Base-by-base conservation (phyloP, 2,113 vertebrate species). In the Oreamnos americanus region DNA sequence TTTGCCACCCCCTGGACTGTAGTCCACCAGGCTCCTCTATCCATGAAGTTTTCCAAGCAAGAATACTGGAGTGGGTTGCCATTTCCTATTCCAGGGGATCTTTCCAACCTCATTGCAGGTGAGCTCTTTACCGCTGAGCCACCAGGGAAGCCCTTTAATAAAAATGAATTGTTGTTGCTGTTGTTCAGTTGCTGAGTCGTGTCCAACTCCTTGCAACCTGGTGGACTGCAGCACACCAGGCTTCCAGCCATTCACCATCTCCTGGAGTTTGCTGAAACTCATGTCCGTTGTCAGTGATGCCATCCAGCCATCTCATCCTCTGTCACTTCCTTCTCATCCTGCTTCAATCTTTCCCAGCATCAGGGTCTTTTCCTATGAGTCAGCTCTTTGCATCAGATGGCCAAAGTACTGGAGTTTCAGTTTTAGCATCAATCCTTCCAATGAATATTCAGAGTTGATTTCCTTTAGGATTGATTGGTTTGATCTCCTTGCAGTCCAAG, bases 181-280 rank as follows among this genome's bases (percentile, higher is more conserved):
- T 26, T 15, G 23, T 43, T 76, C 71, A 76, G 39, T 76, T 26
- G 23, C 71, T 26, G 39, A 76, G 11, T 26, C 23, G 0, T 7
- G 11, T 43, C 71, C 39, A 43, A 7, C 71, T 43, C 71, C 11
- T 15, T 76, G 71, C 71, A 43, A 14, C 23, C 39, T 0, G 3
- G 11, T 43, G 39, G 39, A 43, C 71, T 26, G 39, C 2, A 26
- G 23, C 71, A 43, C 21, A 43, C 39, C 71, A 43, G 71, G 71
- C 71, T 43, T 43, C 71, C 23, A 7, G 39, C 71, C 1, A 0
- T 15, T 43, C 71, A 26, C 11, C 23, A 0, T 14, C 12, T 7
- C 36, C 39, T 26, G 23, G 39, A 76, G 6, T 8, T 76, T 43
- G 71, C 39, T 26, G 39, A 76, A 43, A 15, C 71, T 76, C 12